These are phyloP conservation scores for Steinernema khuongi DNA, from an alignment of 1,140 invertebrate genomes.

Conservation along the genomic window DNA sequence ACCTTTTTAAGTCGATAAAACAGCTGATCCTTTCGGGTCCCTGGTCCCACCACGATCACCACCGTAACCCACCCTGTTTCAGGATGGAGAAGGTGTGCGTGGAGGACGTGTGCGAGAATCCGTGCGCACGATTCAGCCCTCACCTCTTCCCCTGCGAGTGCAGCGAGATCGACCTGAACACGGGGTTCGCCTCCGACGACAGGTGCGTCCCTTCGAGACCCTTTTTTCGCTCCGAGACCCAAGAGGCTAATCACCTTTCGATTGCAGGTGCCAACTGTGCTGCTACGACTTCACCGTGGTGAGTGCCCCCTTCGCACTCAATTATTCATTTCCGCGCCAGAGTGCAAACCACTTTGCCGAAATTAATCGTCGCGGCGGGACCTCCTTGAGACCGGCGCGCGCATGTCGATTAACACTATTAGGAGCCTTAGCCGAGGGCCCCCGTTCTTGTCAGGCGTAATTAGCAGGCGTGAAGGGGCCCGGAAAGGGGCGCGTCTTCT, in stretches of 20 bases:
- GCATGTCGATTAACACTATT: neutral
- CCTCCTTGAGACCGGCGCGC: neutral
- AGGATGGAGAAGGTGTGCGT: constrained; percentile 58
- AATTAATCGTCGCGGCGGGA: constrained; percentile 1
- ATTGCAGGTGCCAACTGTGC: constrained; percentile 56
- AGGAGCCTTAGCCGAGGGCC: neutral
- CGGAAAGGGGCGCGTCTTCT: neutral
- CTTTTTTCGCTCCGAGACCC: too few relatives aligned
- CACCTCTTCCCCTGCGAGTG: constrained; percentile 59
- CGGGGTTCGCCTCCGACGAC: constrained; percentile 56
- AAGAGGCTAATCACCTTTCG: too few relatives aligned
- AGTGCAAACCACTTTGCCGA: constrained; percentile 15
- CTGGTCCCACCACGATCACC: too few relatives aligned
- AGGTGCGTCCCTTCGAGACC: too few relatives aligned
- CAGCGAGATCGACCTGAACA: constrained; percentile 54
- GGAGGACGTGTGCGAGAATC: constrained; percentile 57
- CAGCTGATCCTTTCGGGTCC: too few relatives aligned
- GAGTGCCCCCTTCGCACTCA: constrained; percentile 24
- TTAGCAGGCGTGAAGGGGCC: constrained; percentile 2
- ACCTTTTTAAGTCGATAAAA: too few relatives aligned
- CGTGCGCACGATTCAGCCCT: constrained; percentile 51
- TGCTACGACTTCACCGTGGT: constrained; percentile 58
- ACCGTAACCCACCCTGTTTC: constrained; percentile 31
- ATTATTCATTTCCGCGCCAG: constrained; percentile 7
- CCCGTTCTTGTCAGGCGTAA: neutral